Evolutionary conservation across 2,113 vertebrate species (phyloP).

Genomic region (Dissostichus mawsoni): DNA sequence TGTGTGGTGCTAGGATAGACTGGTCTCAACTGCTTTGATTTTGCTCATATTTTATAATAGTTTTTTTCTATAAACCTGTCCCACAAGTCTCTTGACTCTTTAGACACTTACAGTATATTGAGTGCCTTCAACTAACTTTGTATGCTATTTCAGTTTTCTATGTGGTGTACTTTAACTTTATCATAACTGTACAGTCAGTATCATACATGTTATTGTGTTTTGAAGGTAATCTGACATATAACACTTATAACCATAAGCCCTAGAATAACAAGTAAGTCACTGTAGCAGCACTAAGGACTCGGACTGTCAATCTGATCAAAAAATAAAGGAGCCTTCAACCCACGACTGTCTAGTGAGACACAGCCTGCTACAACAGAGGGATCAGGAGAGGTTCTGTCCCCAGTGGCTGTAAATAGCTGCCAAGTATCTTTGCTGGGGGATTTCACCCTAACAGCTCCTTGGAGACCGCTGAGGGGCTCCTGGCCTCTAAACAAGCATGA

Average conservation of each 20-base stretch:
- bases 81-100: background rate
- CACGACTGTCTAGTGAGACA: slow-evolving; percentile 11
- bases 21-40: background rate
- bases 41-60: background rate
- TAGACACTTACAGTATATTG: background rate
- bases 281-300: slow-evolving; percentile 4
- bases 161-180: background rate
- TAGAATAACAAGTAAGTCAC: slow-evolving; percentile 25
- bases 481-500: slow-evolving; percentile 54
- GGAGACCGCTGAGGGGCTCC: slow-evolving; percentile 62
- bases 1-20: background rate
- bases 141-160: background rate
- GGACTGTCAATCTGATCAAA: slow-evolving; percentile 3
- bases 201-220: background rate
- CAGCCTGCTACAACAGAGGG: slow-evolving; percentile 39
- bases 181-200: background rate
- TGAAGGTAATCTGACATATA: background rate
- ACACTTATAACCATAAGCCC: background rate
- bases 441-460: slow-evolving; percentile 76
- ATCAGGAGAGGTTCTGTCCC: slow-evolving; percentile 63
- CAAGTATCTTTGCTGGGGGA: slow-evolving; percentile 70
- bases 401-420: slow-evolving; percentile 66
- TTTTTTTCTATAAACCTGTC: background rate
- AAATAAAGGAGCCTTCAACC: slow-evolving; percentile 6
- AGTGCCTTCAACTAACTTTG: background rate